Conservation (phyloP, 1,140 invertebrate species). For the Hestina assimilis region DNA sequence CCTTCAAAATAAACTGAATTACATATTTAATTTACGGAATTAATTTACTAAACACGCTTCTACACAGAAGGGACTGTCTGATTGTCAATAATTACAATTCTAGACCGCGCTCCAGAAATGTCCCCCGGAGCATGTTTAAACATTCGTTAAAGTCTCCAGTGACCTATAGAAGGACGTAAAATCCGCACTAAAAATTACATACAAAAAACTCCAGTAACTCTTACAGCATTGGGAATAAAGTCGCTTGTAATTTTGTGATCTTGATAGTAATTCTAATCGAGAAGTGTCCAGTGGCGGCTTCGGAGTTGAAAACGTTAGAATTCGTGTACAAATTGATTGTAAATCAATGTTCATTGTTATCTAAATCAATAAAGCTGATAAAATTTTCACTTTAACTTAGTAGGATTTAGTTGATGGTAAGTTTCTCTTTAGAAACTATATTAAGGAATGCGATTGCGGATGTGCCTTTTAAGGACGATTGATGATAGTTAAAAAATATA, state of each 20-base stretch:
- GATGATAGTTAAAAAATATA: not conserved
- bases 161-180: constrained; percentile 16
- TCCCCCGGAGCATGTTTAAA: constrained; percentile 10
- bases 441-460: not conserved
- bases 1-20: no score
- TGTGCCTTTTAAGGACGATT: no score
- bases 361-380: constrained; percentile 20
- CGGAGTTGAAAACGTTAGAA: constrained; percentile 2
- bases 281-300: constrained; percentile 15
- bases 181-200: no score
- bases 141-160: constrained; percentile 18
- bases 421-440: not conserved
- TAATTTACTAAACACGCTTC: not conserved
- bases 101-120: constrained; percentile 12
- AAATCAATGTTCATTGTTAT: constrained; percentile 30
- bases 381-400: not conserved
- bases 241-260: constrained; percentile 1
- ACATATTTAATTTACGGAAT: not conserved
- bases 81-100: constrained; percentile 8
- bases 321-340: constrained; percentile 14
- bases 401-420: not conserved
- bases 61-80: not conserved
- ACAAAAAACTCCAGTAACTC: not conserved
- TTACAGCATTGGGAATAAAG: not conserved
- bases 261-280: constrained; percentile 5